Evolutionary conservation across 2,113 vertebrate genomes (phyloP).

Genomic region (Pterocles orientalis): DNA sequence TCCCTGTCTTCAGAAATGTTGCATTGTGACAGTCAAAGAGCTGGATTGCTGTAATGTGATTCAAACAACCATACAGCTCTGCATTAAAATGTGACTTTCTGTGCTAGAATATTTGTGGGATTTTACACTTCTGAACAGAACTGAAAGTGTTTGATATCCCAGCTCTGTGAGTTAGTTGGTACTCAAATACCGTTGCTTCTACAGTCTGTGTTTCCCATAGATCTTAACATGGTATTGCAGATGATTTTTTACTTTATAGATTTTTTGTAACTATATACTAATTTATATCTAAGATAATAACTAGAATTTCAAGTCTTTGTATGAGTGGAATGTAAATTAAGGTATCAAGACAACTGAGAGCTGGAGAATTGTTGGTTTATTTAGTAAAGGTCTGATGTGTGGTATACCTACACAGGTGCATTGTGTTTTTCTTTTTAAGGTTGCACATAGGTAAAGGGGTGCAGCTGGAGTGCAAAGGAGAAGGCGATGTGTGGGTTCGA

Average conservation of each 20-base stretch:
- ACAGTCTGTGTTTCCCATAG: not conserved
- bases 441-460: too few species aligned
- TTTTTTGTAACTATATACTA: not conserved
- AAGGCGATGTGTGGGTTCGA: too few species aligned
- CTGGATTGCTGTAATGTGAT: not conserved
- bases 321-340: not conserved
- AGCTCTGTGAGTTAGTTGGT: not conserved
- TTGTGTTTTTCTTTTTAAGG: not conserved
- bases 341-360: not conserved
- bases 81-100: not conserved
- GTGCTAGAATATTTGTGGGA: not conserved
- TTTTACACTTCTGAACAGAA: not conserved
- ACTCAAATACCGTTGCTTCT: not conserved
- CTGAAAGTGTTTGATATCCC: not conserved
- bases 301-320: not conserved
- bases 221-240: not conserved
- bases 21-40: not conserved
- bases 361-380: not conserved
- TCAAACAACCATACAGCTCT: not conserved
- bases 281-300: not conserved
- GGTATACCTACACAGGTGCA: not conserved
- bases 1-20: fast-evolving
- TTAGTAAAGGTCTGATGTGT: not conserved
- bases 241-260: not conserved
- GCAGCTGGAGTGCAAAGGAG: too few species aligned